Evolutionary conservation across 2,113 vertebrate species (phyloP).

Genomic region (Gopherus evgoodei): DNA sequence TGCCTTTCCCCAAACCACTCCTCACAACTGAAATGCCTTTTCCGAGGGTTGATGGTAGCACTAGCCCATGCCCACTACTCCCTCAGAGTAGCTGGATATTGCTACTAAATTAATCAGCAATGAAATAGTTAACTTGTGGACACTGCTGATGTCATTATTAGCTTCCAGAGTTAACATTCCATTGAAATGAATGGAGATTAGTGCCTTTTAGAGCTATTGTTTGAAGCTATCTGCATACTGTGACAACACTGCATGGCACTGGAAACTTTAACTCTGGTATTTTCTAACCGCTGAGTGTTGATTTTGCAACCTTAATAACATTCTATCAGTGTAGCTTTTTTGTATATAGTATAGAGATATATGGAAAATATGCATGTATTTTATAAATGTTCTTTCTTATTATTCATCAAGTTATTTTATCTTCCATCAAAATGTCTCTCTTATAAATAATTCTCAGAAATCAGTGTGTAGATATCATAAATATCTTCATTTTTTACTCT

Average conservation of each 20-base stretch:
- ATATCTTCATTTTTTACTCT: not conserved
- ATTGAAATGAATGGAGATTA: not conserved
- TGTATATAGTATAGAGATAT: not conserved
- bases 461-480: not conserved
- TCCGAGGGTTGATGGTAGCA: not conserved
- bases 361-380: not conserved
- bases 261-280: not conserved
- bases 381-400: constrained; percentile 10
- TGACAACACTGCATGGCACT: not conserved
- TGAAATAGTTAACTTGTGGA: not conserved
- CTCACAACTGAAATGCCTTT: not conserved
- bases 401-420: constrained; percentile 20
- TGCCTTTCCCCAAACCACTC: not conserved
- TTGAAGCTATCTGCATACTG: not conserved
- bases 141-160: not conserved
- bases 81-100: not conserved
- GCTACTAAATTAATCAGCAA: not conserved
- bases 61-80: not conserved
- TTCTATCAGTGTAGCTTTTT: not conserved
- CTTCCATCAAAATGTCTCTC: not conserved
- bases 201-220: not conserved
- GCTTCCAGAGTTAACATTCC: not conserved
- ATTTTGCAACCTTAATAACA: not conserved
- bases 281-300: not conserved
- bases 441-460: not conserved